A percentile compares a stretch with the other conserved stretches of the same genome.
Conservation (phyloP, 2,888 invertebrate genomes). For the Zygaena filipendulae region DNA sequence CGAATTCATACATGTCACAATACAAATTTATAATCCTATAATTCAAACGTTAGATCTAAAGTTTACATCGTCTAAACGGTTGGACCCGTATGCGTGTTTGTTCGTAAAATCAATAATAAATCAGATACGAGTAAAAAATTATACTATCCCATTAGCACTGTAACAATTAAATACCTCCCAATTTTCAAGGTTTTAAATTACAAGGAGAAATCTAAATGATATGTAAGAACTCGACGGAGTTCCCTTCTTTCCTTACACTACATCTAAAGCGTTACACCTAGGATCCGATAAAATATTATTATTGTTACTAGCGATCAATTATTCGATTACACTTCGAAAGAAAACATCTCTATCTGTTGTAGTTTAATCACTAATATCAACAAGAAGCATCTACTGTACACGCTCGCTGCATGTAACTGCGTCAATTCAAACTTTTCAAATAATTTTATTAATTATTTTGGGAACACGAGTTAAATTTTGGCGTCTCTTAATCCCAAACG, state of each 20-base stretch:
- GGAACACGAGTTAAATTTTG: too few species aligned
- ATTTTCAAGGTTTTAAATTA: conserved; percentile 47
- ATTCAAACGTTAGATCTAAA: conserved; percentile 61
- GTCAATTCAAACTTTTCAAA: too few species aligned
- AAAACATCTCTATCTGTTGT: conserved; percentile 16
- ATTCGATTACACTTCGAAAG: conserved; percentile 20
- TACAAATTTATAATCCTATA: conserved; percentile 61
- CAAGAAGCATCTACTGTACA: too few species aligned
- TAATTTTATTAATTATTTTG: too few species aligned
- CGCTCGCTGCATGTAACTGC: too few species aligned
- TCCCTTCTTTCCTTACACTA: conserved; percentile 58
- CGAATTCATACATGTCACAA: conserved; percentile 57
- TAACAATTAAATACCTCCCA: conserved; percentile 40
- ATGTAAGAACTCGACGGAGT: conserved; percentile 64
- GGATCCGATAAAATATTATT: conserved; percentile 42
- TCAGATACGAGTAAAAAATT: conserved; percentile 37
- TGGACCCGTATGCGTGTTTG: conserved; percentile 65
- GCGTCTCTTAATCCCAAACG: too few species aligned
- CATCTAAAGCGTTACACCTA: conserved; percentile 60
- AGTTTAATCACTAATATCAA: conserved; percentile 6
- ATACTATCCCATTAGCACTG: too few species aligned
- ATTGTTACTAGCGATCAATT: conserved; percentile 41
- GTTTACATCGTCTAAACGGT: conserved; percentile 61
- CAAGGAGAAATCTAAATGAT: conserved; percentile 67
- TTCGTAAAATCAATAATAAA: conserved; percentile 44